Evolutionary conservation across 1,140 invertebrate genomes (phyloP).

Genomic region (Bradynema listronoti): DNA sequence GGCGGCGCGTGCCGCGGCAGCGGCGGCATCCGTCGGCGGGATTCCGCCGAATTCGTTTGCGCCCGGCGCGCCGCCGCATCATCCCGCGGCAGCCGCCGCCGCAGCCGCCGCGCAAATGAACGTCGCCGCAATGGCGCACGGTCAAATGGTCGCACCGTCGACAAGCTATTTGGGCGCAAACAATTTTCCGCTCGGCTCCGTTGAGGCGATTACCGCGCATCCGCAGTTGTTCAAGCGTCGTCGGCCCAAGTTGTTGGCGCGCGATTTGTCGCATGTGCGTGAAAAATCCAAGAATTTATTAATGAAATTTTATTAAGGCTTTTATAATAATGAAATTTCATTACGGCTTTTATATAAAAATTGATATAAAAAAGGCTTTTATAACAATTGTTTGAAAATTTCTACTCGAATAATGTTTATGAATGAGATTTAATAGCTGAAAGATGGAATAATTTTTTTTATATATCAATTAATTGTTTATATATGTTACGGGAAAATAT

Average conservation of each 20-base stretch:
- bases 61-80: constrained; percentile 8
- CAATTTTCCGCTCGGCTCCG: constrained; percentile 10
- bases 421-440: too few relatives aligned
- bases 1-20: constrained; percentile 9
- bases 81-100: constrained; percentile 9
- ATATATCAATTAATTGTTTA: too few relatives aligned
- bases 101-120: constrained; percentile 11
- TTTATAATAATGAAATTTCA: too few relatives aligned
- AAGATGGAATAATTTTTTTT: too few relatives aligned
- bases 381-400: too few relatives aligned
- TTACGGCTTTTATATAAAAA: too few relatives aligned
- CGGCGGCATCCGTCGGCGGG: not conserved
- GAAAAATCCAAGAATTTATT: too few relatives aligned
- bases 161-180: not conserved
- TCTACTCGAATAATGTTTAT: too few relatives aligned
- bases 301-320: too few relatives aligned
- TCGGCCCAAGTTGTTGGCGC: constrained; percentile 27
- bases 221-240: constrained; percentile 1
- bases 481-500: too few relatives aligned
- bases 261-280: constrained; percentile 25
- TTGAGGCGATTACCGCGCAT: constrained; percentile 12
- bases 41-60: not conserved
- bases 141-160: constrained; percentile 4
- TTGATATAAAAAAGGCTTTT: too few relatives aligned
- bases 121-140: not conserved